Evolutionary conservation across 2,797 vertebrate species (phyloP), one percentile per base, ranked within the genome.

Genomic region (Gambusia yucatana): DNA sequence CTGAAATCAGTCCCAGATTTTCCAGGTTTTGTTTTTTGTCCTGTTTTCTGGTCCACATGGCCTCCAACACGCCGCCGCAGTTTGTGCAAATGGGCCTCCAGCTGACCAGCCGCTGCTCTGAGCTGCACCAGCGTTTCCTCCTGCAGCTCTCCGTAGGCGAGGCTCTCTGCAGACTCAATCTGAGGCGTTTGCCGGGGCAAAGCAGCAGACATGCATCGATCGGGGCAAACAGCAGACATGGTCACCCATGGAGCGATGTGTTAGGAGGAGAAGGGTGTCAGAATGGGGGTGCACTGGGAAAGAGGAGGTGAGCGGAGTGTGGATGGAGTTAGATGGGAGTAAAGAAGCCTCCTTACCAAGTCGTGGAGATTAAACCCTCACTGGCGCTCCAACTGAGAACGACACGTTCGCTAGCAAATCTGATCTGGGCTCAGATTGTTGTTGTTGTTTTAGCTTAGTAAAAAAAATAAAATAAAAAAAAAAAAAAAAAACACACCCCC

Each of bases 261-360:
- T 93, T 91, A 91, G 91, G 93, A 90, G 89, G 93, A 92, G 87
- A 72, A 88, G 85, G 92, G 95, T 94, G 93, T 95, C 92, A 90
- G 95, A 92, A 96, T 95, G 95, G 93, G 91, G 89, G 94, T 95
- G 95, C 92, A 86, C 92, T 88, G 87, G 90, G 93, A 87, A 92
- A 92, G 92, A 84, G 87, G 92, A 88, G 93, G 95, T 96, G 94
- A 95, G 94, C 94, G 94, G 93, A 95, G 94, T 89, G 95, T 96
- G 96, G 95, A 96, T 96, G 96, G 96, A 94, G 94, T 96, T 96
- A 96, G 96, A 97, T 96, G 95, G 94, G 93, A 94, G 94, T 95
- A 96, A 96, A 96, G 95, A 96, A 96, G 95, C 94, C 96, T 96
- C 95, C 95, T 96, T 96, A 96, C 95, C 95, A 95, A 94, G 93